Conservation (phyloP, 2,797 vertebrate species). For the Sardinella longiceps region DNA sequence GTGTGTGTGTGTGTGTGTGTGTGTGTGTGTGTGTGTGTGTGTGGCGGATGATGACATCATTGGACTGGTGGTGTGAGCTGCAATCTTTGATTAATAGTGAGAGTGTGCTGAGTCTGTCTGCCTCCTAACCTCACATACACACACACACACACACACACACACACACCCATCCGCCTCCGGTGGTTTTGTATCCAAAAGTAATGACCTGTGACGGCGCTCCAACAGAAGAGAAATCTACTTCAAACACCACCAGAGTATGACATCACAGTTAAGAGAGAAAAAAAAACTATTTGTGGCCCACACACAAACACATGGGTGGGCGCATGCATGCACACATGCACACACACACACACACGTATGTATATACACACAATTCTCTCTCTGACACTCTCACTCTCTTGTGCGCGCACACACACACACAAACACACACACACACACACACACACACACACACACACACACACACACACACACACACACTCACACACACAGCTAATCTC, state of each 20-base stretch:
- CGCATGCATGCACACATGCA: too few species aligned
- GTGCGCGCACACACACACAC: neutral
- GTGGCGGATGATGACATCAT: neutral
- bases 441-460: neutral
- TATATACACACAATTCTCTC: too few species aligned
- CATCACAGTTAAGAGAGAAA: neutral
- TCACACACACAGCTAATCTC: neutral
- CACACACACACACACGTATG: neutral
- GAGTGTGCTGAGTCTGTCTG: neutral
- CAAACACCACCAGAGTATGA: neutral
- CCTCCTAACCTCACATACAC: neutral
- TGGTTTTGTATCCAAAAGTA: neutral
- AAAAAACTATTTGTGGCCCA: neutral
- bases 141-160: conserved; percentile 5
- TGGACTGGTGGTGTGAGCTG: neutral
- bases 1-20: conserved; percentile 10
- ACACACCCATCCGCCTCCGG: neutral
- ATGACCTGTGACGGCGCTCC: neutral
- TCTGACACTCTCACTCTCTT: too few species aligned
- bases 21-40: neutral
- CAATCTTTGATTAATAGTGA: neutral
- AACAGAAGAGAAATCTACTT: neutral
- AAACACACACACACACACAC: neutral
- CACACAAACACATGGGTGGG: neutral
- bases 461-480: neutral